Evolutionary conservation across 2,113 vertebrate species (phyloP).

Genomic region (Gallinago undulata): DNA sequence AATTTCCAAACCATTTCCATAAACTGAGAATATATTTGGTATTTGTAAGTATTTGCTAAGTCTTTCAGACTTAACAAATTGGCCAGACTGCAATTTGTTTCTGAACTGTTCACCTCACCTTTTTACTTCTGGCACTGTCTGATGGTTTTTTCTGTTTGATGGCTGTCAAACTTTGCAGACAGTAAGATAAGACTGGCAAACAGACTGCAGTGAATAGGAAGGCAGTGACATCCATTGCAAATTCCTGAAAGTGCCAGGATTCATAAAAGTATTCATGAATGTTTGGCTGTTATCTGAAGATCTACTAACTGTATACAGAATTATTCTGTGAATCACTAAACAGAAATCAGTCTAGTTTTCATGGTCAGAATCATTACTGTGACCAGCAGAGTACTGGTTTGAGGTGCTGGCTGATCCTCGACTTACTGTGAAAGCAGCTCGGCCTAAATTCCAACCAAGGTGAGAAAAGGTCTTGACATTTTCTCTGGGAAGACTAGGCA

Average conservation of each 20-base stretch:
- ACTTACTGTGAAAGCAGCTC: not conserved
- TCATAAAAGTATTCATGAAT: not conserved
- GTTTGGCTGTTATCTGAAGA: not conserved
- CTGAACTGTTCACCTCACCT: conserved; percentile 27
- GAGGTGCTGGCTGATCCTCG: not conserved
- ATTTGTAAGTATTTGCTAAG: not conserved
- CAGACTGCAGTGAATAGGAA: not conserved
- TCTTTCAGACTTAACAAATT: not conserved
- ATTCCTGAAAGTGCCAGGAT: not conserved
- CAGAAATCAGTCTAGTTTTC: not conserved
- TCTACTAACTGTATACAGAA: not conserved
- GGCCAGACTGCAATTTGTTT: conserved; percentile 27
- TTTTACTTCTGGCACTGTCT: not conserved
- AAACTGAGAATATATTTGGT: not conserved
- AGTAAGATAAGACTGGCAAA: conserved; percentile 13
- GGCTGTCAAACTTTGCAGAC: not conserved
- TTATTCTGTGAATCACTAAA: not conserved
- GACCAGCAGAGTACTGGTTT: not conserved
- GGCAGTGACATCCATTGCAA: not conserved
- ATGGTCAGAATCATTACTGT: not conserved
- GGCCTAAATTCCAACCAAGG: not conserved
- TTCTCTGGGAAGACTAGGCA: not conserved
- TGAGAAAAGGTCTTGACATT: not conserved
- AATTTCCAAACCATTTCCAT: conserved; percentile 18
- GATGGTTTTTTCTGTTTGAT: not conserved